A percentile compares a stretch with the other conserved stretches of the same genome.
These are phyloP conservation scores for Origma solitaria DNA, from an alignment of 2,113 vertebrate species.

Conservation along the genomic window DNA sequence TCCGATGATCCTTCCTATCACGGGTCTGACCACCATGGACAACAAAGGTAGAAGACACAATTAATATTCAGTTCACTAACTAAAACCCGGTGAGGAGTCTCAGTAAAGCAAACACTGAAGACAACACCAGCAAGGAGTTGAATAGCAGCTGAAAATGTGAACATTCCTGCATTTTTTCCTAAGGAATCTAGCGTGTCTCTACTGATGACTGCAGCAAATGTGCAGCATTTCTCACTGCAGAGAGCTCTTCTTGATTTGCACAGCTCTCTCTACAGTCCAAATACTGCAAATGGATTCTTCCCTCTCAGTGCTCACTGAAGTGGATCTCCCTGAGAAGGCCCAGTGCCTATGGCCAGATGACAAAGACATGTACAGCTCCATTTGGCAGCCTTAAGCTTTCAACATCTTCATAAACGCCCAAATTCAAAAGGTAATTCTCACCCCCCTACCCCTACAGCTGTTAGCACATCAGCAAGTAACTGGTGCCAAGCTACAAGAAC, in stretches of 20 bases:
- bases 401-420: background rate
- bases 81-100: background rate
- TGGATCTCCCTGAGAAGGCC: background rate
- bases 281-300: background rate
- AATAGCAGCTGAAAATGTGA: background rate
- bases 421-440: background rate
- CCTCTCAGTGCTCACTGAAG: background rate
- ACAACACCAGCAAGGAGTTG: background rate
- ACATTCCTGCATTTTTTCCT: background rate
- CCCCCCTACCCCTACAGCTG: background rate
- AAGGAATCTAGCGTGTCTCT: background rate
- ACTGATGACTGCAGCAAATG: background rate
- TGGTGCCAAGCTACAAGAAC: background rate
- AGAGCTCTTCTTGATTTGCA: background rate
- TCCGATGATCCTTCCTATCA: background rate
- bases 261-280: background rate
- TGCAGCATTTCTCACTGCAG: background rate
- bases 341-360: background rate
- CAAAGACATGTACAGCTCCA: background rate
- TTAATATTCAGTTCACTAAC: background rate
- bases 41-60: background rate
- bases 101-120: background rate
- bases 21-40: background rate
- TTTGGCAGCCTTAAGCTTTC: background rate
- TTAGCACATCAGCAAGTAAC: background rate